Conservation (phyloP, 2,888 invertebrate species). For the Macroteleia sp. region DNA sequence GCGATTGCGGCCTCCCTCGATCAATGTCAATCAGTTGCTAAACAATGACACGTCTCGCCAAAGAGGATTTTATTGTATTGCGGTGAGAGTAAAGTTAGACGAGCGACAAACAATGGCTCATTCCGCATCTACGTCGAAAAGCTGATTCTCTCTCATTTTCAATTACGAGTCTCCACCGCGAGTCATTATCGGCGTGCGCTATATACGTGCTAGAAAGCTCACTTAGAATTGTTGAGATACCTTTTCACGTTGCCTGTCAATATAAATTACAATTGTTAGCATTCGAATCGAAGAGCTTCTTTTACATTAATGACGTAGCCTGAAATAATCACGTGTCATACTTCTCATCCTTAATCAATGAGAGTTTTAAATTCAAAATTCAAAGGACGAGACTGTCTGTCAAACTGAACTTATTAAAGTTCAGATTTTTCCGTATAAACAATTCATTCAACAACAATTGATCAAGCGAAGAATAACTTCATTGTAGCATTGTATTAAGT, state of each 20-base stretch:
- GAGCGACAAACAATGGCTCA: slow-evolving; percentile 44
- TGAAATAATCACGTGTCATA: slow-evolving; percentile 24
- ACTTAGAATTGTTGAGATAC: slow-evolving; percentile 46
- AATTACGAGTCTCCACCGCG: slow-evolving; percentile 42
- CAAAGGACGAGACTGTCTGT: slow-evolving; percentile 9
- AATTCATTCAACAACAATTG: too few species aligned
- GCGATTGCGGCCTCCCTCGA: slow-evolving; percentile 73
- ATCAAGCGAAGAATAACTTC: too few species aligned
- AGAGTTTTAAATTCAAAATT: slow-evolving; percentile 8
- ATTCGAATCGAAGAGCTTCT: slow-evolving; percentile 10
- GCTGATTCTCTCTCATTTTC: slow-evolving; percentile 47
- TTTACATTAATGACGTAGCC: slow-evolving; percentile 33
- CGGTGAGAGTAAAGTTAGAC: slow-evolving; percentile 55
- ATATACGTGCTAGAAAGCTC: slow-evolving; percentile 37
- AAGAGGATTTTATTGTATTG: slow-evolving; percentile 64
- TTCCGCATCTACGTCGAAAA: slow-evolving; percentile 25
- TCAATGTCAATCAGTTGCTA: slow-evolving; percentile 82
- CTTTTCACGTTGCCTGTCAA: slow-evolving; percentile 47
- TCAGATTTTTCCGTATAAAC: not conserved
- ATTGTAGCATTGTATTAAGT: too few species aligned
- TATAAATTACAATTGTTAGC: slow-evolving; percentile 52
- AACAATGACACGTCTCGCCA: slow-evolving; percentile 76
- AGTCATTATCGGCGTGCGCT: slow-evolving; percentile 42
- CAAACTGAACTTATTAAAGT: not conserved
- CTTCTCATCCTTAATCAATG: slow-evolving; percentile 15